A percentile compares a stretch with the other conserved stretches of the same genome.
Evolutionary conservation across 2,888 invertebrate genomes (phyloP).

Genomic region (Hipparchia semele): DNA sequence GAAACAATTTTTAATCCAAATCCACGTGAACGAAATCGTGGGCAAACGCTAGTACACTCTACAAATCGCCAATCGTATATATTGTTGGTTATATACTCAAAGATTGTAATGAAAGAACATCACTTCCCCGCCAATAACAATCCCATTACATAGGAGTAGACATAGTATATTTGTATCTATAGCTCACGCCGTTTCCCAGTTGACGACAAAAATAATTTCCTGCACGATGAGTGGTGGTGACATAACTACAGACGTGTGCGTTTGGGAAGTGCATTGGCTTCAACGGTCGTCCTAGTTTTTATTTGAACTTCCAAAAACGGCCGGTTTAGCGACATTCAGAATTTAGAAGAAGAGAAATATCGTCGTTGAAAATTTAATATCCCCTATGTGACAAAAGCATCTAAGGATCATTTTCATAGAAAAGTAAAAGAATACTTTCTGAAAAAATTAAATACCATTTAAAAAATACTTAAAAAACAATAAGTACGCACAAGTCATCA

Average conservation of each 20-base stretch:
- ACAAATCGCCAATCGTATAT: too few relatives aligned
- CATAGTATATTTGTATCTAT: neutral
- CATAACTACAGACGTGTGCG: slow-evolving; percentile 51
- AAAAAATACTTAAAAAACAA: too few relatives aligned
- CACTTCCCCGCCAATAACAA: neutral
- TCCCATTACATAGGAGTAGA: neutral
- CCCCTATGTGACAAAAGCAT: too few relatives aligned
- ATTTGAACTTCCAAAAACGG: neutral
- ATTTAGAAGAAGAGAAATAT: neutral
- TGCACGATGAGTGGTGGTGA: slow-evolving; percentile 52
- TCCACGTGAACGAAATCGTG: too few relatives aligned
- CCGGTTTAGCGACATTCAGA: neutral
- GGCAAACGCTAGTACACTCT: too few relatives aligned
- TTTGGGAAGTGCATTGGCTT: slow-evolving; percentile 46
- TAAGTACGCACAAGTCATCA: too few relatives aligned
- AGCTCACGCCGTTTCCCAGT: slow-evolving; percentile 54
- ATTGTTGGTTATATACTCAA: too few relatives aligned
- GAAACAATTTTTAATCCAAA: too few relatives aligned
- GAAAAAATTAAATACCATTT: too few relatives aligned
- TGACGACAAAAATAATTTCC: slow-evolving; percentile 55
- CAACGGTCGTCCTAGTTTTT: neutral
- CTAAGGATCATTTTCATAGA: too few relatives aligned
- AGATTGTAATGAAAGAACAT: neutral
- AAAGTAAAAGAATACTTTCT: too few relatives aligned
- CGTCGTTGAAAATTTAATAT: too few relatives aligned